Evolutionary conservation across 2,888 invertebrate genomes (phyloP), one percentile per base, ranked within the genome.

Genomic region (Petrolisthes cinctipes): DNA sequence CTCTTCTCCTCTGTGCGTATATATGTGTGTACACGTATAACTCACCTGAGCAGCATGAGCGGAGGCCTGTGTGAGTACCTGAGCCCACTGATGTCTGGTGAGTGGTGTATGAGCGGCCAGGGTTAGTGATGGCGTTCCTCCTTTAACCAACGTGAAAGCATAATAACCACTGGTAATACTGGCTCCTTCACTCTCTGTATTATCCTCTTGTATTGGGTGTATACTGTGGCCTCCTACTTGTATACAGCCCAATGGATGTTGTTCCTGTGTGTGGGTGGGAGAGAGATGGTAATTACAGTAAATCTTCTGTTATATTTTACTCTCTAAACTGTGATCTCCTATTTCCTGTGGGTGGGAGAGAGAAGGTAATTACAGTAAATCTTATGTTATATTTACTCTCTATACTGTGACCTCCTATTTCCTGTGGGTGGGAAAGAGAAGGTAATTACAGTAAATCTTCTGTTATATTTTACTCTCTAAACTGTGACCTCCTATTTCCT

Each of bases 51-150:
- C 95, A 91, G 95, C 95, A 92, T 95, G 95, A 91, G 95, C 95
- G 91, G 97, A 96, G 83, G 97, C 96, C 92, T 96, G 96, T 5
- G 95, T 95, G 88, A 97, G 94, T 37, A 96, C 95, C 73, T 96
- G 95, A 54, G 95, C 94, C 97, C 97, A 97, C 93, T 95, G 94
- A 92, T 94, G 94, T 91, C 95, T 94, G 0, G 95, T 94, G 89
- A 96, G 96, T 4, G 95, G 94, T 87, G 94, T 95, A 91, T 97
- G 97, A 0, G 97, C 97, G 0, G 97, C 97, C 82, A 98, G 95
- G 93, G 96, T 96, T 92, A 97, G 93, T 54, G 95, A 87, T 68
- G 87, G 81, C 11, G 85, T 89, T 20, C 90, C 89, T 23, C 82
- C 85, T 79, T 86, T 83, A 11, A 87, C 86, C 20, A 90, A 83